These are phyloP conservation scores for Atractosteus spatula DNA, from an alignment of 2,113 vertebrate species.

Conservation along the genomic window DNA sequence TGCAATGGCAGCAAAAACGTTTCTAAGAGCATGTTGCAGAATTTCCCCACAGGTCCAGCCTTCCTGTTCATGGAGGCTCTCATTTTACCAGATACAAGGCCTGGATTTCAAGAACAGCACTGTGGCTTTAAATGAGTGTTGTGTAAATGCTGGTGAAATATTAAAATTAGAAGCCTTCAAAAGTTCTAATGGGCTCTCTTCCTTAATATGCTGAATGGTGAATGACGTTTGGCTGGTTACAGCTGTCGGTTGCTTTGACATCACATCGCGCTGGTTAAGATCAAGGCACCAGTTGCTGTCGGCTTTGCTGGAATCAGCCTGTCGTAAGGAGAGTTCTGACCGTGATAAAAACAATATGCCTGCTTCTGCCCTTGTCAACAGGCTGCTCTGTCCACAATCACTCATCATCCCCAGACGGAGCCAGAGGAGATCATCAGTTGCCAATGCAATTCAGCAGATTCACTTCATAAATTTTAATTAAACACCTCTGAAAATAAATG, in stretches of 20 bases:
- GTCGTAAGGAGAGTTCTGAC: constrained; percentile 57
- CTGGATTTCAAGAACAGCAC: background rate
- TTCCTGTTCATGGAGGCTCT: too few relatives aligned
- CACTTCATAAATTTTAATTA: constrained; percentile 99
- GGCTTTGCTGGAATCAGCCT: constrained; percentile 40
- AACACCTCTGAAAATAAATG: constrained; percentile 92
- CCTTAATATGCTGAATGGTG: background rate
- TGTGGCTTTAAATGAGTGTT: background rate
- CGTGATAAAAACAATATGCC: constrained; percentile 70
- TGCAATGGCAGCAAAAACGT: too few relatives aligned
- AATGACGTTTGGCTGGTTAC: constrained; percentile 4
- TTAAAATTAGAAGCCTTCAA: background rate
- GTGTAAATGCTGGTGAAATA: background rate
- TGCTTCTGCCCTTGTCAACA: constrained; percentile 88
- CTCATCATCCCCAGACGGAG: constrained; percentile 85
- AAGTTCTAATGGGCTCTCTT: constrained; percentile 8
- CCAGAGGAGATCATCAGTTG: constrained; percentile 89
- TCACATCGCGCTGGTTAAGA: background rate
- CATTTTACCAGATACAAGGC: too few relatives aligned
- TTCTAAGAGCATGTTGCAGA: too few relatives aligned
- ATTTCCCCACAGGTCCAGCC: too few relatives aligned
- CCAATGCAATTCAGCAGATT: constrained; percentile 96
- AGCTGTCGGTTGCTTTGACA: constrained; percentile 10
- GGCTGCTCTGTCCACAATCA: constrained; percentile 82
- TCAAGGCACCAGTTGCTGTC: constrained; percentile 35